Evolutionary conservation across 2,888 invertebrate genomes (phyloP), one percentile per base, ranked within the genome.

Genomic region (Phengaris arion): DNA sequence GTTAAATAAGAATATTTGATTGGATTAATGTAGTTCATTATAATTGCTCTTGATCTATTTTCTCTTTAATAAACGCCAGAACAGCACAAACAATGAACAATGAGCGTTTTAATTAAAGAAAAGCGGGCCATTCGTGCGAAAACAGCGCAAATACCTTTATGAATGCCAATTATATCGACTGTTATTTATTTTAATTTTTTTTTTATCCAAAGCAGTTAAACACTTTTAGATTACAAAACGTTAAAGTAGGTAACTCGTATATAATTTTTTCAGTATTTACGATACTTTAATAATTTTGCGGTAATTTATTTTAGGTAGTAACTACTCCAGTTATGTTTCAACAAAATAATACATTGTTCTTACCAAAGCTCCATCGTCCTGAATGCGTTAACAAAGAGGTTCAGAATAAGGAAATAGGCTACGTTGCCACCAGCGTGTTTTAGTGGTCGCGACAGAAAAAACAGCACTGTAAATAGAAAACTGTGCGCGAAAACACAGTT

Each of bases 291-390:
- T 2, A 35, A 35, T 35, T 35, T 35, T 35, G 2, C 3, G 35
- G 4, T 35, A 35, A 35, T 35, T 22, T 35, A 35, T 35, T 35
- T 35, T 35, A 2, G 35, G 35, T 35, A 35, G 35, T 48, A 48
- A 48, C 6, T 48, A 48, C 48, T 48, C 1, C 6, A 48, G 35
- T 35, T 35, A 3, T 35, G 35, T 35, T 8, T 48, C 48, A 52
- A 68, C n/a, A 51, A 68, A 68, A n/a, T 51, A 68, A 12, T 35
- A 52, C 45, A 46, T 77, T 80, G 77, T 87, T 90, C 93, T 91
- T 85, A 94, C 94, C 93, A 94, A 89, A 81, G 93, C 93, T 89
- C 94, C 94, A 83, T 94, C 94, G 85, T 92, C 92, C 94, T 94
- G 86, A 85, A 80, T 82, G 90, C 91, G 86, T 88, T 85, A 88